A percentile compares a stretch with the other conserved stretches of the same genome.
These are phyloP conservation scores for Doris montereyensis DNA, from an alignment of 2,888 invertebrate species.

Conservation along the genomic window DNA sequence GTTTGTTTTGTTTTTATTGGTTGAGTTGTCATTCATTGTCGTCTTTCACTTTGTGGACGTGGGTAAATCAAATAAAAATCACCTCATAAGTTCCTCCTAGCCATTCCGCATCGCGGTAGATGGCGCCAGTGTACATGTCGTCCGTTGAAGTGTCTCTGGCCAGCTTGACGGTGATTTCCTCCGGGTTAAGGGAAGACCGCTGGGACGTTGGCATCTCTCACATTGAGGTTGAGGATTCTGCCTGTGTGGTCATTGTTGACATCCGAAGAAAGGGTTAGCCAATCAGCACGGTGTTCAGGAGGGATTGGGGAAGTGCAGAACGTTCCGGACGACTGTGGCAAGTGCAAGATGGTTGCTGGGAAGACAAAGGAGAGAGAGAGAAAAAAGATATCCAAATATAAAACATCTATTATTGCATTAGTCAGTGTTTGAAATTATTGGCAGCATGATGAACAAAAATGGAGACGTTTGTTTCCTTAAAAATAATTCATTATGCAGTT, in stretches of 20 bases:
- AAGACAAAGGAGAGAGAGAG: too few species aligned
- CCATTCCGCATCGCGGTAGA: constrained; percentile 38
- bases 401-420: too few species aligned
- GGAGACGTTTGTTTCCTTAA: too few species aligned
- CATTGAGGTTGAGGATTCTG: constrained; percentile 13
- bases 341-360: constrained; percentile 35
- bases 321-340: neutral
- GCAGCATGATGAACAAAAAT: too few species aligned
- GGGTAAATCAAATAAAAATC: too few species aligned
- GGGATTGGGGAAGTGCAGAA: constrained; percentile 19
- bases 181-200: neutral
- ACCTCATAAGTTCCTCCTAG: constrained; percentile 38
- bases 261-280: neutral
- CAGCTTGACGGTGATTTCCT: constrained; percentile 9
- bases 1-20: too few species aligned
- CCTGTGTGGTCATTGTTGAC: constrained; percentile 20
- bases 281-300: neutral
- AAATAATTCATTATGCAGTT: too few species aligned
- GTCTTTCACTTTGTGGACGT: too few species aligned
- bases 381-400: too few species aligned
- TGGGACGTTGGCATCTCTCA: constrained; percentile 10
- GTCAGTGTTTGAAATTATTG: too few species aligned
- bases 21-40: too few species aligned
- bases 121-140: constrained; percentile 37
- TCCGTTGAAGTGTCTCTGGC: constrained; percentile 27